Base-by-base conservation (phyloP, 2,888 invertebrate species). In the Acanthococcus lagerstroemiae region DNA sequence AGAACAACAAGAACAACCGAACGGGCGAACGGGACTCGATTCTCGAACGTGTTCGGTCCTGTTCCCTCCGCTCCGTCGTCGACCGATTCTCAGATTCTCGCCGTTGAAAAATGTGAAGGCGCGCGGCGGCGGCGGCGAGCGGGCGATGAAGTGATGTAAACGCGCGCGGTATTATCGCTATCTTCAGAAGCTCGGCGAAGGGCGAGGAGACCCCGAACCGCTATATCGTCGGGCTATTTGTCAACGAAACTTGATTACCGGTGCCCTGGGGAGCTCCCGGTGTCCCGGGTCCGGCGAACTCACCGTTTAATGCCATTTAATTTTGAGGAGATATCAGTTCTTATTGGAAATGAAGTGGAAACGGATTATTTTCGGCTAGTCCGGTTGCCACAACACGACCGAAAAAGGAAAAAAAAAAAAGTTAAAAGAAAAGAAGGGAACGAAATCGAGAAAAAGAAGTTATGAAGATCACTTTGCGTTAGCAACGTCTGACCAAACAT, bases 301-400 rank as follows among this genome's bases (percentile, higher is more conserved):
- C 52, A 52, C 61, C 61, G 26, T 61, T 61, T 61, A 61, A 61
- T 61, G 61, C 61, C 61, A 61, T 61, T 61, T 61, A 48, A 61
- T 61, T 61, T 26, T 21, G 61, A 61, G 30, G n/a, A 61, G 52
- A 52, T 61, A 61, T 61, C 61, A 61, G 52, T 61, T 61, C 61
- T 61, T 48, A 50, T 61, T 61, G 48, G 52, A 61, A 61, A 61
- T 61, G 61, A 61, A 61, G 52, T 61, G 61, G 61, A 61, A 61
- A 61, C 61, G 50, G 61, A 61, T 61, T 61, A 61, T 61, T 52
- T 61, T 52, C 37, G 61, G 52, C 52, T 48, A 48, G 60, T 61
- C 50, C 52, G 61, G 52, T 61, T 61, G 52, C 52, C 50, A 50
- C 55, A 55, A 55, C 58, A 46, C 46, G 19, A 52, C 52, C 52